These are phyloP conservation scores for Anarhynchus alexandrinus DNA, from an alignment of 2,113 vertebrate genomes.

Conservation along the genomic window DNA sequence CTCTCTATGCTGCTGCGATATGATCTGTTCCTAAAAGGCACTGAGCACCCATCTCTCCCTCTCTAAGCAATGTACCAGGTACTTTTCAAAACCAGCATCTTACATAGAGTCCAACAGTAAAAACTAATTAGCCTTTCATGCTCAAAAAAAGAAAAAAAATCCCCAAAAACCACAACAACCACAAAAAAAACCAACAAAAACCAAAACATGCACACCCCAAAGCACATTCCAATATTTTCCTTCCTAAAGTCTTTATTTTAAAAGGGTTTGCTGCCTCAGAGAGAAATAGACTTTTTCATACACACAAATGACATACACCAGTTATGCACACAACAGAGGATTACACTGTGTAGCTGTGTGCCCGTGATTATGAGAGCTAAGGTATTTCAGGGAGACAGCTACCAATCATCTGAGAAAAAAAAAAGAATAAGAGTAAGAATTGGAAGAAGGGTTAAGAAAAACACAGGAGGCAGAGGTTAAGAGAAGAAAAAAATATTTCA, in stretches of 20 bases:
- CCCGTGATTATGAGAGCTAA: background rate
- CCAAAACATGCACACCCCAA: fast-evolving
- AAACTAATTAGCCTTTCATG: background rate
- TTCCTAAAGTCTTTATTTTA: background rate
- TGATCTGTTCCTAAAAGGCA: too few relatives aligned
- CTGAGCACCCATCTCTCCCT: too few relatives aligned
- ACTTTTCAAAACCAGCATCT: background rate
- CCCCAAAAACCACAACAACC: too few relatives aligned
- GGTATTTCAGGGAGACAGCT: background rate
- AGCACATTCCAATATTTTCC: background rate
- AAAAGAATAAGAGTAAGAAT: background rate
- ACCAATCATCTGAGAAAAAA: background rate
- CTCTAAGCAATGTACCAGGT: too few relatives aligned
- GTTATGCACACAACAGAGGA: background rate
- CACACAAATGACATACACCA: background rate
- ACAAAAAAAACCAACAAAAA: background rate
- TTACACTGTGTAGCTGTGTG: fast-evolving
- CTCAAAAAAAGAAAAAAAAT: background rate
- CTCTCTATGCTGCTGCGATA: too few relatives aligned
- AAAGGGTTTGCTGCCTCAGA: background rate
- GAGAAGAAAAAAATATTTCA: background rate
- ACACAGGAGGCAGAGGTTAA: background rate
- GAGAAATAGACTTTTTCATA: background rate
- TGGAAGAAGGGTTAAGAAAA: background rate
- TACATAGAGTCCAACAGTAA: background rate